Conservation (phyloP, 1,140 invertebrate genomes). For the Macrosteles quadrilineatus region DNA sequence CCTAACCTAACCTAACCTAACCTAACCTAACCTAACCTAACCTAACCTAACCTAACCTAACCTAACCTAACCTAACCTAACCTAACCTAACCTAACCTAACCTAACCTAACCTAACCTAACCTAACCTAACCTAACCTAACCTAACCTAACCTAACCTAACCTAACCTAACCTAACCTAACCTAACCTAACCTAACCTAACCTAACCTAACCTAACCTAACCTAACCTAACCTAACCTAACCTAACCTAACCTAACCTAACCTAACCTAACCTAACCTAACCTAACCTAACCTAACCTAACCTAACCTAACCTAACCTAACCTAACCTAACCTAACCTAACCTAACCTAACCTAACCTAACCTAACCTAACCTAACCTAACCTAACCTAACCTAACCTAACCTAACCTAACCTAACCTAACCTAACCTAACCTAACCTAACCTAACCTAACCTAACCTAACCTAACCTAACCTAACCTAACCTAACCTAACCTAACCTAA, state of each 20-base stretch:
- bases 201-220: slow-evolving; percentile 36
- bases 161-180: slow-evolving; percentile 45
- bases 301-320: slow-evolving; percentile 40
- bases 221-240: slow-evolving; percentile 40
- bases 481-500: slow-evolving; percentile 43
- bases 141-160: slow-evolving; percentile 43
- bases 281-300: slow-evolving; percentile 40
- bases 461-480: slow-evolving; percentile 38
- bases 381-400: slow-evolving; percentile 45
- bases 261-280: slow-evolving; percentile 44
- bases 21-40: slow-evolving; percentile 46
- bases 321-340: background rate
- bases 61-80: slow-evolving; percentile 41
- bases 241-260: slow-evolving; percentile 43
- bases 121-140: slow-evolving; percentile 45
- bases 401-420: slow-evolving; percentile 43
- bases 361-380: slow-evolving; percentile 43
- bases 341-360: slow-evolving; percentile 38
- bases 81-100: slow-evolving; percentile 42
- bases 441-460: slow-evolving; percentile 45
- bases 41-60: slow-evolving; percentile 44
- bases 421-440: slow-evolving; percentile 29
- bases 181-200: slow-evolving; percentile 47
- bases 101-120: slow-evolving; percentile 43
- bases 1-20: slow-evolving; percentile 46